phyloP scores from a whole-genome alignment of 2,888 invertebrate species.

The Glyphotaelius pellucidus region DNA sequence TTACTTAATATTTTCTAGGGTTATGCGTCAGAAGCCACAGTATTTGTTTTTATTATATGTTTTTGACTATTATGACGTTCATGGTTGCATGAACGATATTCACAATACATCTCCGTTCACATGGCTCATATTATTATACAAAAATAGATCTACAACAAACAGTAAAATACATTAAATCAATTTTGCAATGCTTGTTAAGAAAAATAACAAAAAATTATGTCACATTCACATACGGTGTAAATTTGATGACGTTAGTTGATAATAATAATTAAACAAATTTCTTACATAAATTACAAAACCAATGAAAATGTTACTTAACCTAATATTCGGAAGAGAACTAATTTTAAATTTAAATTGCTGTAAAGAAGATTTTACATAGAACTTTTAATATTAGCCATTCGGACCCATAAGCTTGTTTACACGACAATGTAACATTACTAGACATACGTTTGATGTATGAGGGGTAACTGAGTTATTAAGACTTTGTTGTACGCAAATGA shows the following conservation, averaged over 20 bases:
- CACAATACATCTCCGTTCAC: conserved; percentile 34
- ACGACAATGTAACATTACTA: too few species aligned
- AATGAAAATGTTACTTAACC: neutral
- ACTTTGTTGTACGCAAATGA: neutral
- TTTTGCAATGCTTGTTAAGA: neutral
- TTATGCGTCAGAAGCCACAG: too few species aligned
- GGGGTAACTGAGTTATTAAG: too few species aligned
- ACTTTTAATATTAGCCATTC: neutral
- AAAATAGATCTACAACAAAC: neutral
- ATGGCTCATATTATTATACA: conserved; percentile 4
- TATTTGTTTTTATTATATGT: too few species aligned
- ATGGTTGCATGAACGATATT: neutral
- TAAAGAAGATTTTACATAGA: neutral
- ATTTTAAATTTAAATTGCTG: neutral
- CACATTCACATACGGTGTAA: neutral
- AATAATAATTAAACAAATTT: neutral
- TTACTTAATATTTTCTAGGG: too few species aligned
- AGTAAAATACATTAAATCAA: neutral
- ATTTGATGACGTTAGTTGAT: neutral
- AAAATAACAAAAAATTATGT: neutral
- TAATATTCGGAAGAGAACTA: neutral
- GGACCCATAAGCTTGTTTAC: too few species aligned
- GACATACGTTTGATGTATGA: too few species aligned
- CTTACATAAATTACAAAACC: neutral
- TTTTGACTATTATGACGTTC: too few species aligned